These are phyloP conservation scores for Corvus hawaiiensis DNA, from an alignment of 2,113 vertebrate species.

Conservation along the genomic window DNA sequence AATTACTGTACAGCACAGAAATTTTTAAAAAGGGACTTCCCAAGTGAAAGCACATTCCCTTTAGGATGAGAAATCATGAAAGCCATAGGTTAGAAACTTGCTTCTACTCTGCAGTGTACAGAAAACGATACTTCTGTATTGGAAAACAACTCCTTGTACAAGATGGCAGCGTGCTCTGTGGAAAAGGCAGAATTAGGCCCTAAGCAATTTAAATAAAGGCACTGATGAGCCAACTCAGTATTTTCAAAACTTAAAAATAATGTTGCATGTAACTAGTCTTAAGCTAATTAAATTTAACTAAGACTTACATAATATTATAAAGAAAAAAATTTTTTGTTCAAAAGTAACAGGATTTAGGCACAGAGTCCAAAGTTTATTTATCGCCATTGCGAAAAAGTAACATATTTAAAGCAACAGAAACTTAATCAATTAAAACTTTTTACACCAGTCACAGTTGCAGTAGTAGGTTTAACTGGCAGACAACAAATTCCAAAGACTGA, in stretches of 20 bases:
- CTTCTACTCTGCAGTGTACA: background rate
- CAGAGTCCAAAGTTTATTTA: background rate
- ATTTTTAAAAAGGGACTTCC: background rate
- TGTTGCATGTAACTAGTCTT: background rate
- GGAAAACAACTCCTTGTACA: background rate
- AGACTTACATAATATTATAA: background rate
- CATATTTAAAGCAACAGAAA: background rate
- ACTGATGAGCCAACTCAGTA: background rate
- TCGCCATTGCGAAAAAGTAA: background rate
- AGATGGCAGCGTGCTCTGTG: fast-evolving
- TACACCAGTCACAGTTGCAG: background rate
- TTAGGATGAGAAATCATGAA: background rate
- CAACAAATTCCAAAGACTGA: background rate
- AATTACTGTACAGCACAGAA: background rate
- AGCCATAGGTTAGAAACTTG: background rate
- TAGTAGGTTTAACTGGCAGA: background rate
- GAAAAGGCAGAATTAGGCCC: background rate
- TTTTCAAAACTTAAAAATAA: background rate
- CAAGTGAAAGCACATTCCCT: background rate
- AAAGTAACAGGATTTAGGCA: background rate
- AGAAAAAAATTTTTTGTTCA: background rate
- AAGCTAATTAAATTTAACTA: background rate
- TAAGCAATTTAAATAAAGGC: background rate
- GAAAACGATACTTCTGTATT: background rate
- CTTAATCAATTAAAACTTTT: background rate